These are phyloP conservation scores for Calonectris borealis DNA, from an alignment of 2,113 vertebrate species.

Conservation along the genomic window DNA sequence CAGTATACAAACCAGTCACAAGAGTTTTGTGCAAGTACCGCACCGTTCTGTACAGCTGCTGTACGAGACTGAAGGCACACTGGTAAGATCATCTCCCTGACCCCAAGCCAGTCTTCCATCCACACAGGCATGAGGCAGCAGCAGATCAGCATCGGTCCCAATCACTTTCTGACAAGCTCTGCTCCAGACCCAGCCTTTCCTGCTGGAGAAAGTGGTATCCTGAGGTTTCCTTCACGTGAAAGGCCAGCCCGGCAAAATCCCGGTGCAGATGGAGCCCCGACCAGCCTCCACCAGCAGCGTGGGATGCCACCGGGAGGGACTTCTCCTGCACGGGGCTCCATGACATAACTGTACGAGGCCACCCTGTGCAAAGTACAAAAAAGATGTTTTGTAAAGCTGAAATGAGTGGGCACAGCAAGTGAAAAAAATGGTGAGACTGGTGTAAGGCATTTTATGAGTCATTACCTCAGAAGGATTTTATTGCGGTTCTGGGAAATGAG, in stretches of 20 bases:
- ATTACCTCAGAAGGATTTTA: conserved; percentile 5
- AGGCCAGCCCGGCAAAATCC: background rate
- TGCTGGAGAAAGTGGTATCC: background rate
- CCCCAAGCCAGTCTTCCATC: background rate
- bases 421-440: background rate
- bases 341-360: background rate
- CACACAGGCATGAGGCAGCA: background rate
- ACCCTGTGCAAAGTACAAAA: background rate
- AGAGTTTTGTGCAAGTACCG: background rate
- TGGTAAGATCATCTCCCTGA: background rate
- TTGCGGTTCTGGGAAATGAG: conserved; percentile 26
- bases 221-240: accelerated
- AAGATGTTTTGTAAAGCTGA: background rate
- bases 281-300: background rate
- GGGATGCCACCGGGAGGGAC: background rate
- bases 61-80: background rate
- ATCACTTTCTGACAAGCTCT: background rate
- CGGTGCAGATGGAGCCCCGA: background rate
- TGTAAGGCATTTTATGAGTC: background rate
- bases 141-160: background rate
- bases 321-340: background rate
- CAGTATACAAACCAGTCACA: background rate
- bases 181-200: background rate
- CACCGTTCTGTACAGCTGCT: background rate
- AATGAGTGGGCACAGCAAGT: background rate